phyloP scores from a whole-genome alignment of 2,113 vertebrate species.

The Paedocypris sp. region DNA sequence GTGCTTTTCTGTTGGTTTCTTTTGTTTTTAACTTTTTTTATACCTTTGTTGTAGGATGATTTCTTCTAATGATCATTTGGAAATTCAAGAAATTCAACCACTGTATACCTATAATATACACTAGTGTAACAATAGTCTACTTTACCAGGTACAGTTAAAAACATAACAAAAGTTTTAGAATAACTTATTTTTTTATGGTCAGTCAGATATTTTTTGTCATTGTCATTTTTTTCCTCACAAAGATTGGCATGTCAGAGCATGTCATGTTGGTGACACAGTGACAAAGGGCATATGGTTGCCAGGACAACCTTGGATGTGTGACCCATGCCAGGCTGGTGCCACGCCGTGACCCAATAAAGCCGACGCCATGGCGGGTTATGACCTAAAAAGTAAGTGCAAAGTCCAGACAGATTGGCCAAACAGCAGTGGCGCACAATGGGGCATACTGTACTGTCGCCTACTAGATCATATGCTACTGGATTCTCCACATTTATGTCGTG shows the following conservation, averaged over 20 bases:
- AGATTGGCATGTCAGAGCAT: constrained; percentile 52
- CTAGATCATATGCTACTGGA: constrained; percentile 41
- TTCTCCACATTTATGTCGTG: constrained; percentile 59
- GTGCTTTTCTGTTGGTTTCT: too few relatives aligned
- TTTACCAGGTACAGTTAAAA: too few relatives aligned
- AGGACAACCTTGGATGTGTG: constrained; percentile 55
- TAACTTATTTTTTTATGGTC: too few relatives aligned
- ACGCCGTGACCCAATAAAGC: constrained; percentile 68
- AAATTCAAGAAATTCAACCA: too few relatives aligned
- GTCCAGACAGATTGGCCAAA: constrained; percentile 65
- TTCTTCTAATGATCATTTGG: too few relatives aligned
- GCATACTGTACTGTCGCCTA: constrained; percentile 40
- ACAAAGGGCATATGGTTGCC: constrained; percentile 62
- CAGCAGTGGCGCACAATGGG: constrained; percentile 45
- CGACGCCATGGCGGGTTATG: constrained; percentile 62
- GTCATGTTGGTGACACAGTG: constrained; percentile 51
- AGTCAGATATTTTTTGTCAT: constrained; percentile 24
- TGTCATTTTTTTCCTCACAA: constrained; percentile 25
- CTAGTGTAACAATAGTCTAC: too few relatives aligned
- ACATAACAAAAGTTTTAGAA: too few relatives aligned
- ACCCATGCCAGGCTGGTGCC: constrained; percentile 54
- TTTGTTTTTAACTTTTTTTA: too few relatives aligned
- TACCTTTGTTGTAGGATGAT: too few relatives aligned
- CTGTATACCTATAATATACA: too few relatives aligned
- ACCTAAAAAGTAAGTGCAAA: constrained; percentile 61